These are phyloP conservation scores for Zootermopsis nevadensis DNA, from an alignment of 2,888 invertebrate species.

Conservation along the genomic window DNA sequence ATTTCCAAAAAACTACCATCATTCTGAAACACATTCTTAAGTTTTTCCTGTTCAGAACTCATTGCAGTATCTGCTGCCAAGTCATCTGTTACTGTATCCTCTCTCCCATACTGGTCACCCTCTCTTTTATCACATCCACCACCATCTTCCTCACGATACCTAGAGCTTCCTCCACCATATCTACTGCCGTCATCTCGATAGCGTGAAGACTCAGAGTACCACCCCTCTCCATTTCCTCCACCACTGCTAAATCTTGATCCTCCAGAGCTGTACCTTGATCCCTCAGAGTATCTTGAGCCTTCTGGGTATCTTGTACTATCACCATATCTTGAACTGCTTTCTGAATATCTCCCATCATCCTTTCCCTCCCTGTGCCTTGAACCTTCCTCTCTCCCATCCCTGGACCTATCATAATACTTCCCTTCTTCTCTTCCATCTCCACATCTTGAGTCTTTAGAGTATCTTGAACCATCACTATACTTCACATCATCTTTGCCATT, in stretches of 20 bases:
- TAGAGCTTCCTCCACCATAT: conserved; percentile 26
- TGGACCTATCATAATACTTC: conserved; percentile 35
- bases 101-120: background rate
- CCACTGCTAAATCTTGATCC: conserved; percentile 36
- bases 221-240: conserved; percentile 24
- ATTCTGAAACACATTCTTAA: conserved; percentile 79
- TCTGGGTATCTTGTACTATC: conserved; percentile 24
- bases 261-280: conserved; percentile 31
- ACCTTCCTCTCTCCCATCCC: conserved; percentile 33
- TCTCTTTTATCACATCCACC: conserved; percentile 2
- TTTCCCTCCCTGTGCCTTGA: conserved; percentile 45
- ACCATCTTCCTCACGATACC: conserved; percentile 29
- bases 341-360: conserved; percentile 43
- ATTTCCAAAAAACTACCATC: conserved; percentile 92
- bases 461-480: conserved; percentile 43
- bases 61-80: conserved; percentile 1
- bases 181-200: background rate
- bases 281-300: conserved; percentile 24
- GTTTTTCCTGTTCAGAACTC: conserved; percentile 41
- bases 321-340: conserved; percentile 21
- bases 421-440: conserved; percentile 41
- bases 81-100: conserved; percentile 19
- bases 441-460: conserved; percentile 33
- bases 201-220: conserved; percentile 27
- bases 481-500: conserved; percentile 47